phyloP scores from a whole-genome alignment of 2,888 invertebrate species.

The Polymixis flavicincta region DNA sequence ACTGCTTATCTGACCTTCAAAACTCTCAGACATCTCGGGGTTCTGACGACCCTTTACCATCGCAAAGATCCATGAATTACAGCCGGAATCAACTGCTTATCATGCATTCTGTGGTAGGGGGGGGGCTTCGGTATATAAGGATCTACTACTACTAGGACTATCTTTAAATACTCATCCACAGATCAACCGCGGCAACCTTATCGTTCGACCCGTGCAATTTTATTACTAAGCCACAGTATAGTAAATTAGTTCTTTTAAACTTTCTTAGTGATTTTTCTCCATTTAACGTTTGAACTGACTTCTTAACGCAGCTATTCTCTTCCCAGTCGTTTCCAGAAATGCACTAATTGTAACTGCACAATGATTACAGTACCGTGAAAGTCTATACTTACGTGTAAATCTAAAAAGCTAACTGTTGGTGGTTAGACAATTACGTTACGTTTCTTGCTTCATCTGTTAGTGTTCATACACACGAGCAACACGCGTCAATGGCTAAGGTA shows the following conservation, averaged over 20 bases:
- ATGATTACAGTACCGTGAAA: slow-evolving; percentile 50
- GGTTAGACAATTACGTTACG: slow-evolving; percentile 50
- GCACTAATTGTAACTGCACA: slow-evolving; percentile 28
- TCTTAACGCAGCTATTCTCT: slow-evolving; percentile 13
- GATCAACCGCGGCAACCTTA: not conserved
- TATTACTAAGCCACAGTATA: not conserved
- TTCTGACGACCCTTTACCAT: no score
- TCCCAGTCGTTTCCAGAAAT: slow-evolving; percentile 38
- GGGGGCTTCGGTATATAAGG: no score
- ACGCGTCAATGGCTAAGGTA: no score
- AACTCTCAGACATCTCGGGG: no score
- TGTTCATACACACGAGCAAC: slow-evolving; percentile 6
- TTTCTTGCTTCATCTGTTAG: slow-evolving; percentile 40
- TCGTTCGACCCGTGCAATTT: not conserved
- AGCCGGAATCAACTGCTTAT: no score
- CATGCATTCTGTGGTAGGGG: no score
- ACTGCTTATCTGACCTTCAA: no score
- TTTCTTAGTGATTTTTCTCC: slow-evolving; percentile 19
- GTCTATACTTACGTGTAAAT: slow-evolving; percentile 49
- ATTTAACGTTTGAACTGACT: not conserved
- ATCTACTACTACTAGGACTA: no score
- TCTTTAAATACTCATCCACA: no score
- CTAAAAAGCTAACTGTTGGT: slow-evolving; percentile 44
- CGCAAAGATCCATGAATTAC: no score
- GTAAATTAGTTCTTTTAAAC: not conserved